A percentile compares a stretch with the other conserved stretches of the same genome.
Evolutionary conservation across 2,888 invertebrate genomes (phyloP).

Genomic region (Lepidochrysops patricia): DNA sequence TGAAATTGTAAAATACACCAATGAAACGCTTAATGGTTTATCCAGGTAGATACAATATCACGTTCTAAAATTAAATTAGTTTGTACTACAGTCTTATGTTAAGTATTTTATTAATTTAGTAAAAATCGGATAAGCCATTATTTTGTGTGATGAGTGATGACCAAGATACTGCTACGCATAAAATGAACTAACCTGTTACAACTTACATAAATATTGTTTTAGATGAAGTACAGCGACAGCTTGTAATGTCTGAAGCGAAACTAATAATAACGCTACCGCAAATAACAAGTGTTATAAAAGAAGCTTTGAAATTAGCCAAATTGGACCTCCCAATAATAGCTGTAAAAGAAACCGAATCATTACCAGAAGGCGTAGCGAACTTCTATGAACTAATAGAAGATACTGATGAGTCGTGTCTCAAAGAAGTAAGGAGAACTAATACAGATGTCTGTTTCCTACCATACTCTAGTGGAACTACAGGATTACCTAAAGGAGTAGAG

Average conservation of each 20-base stretch:
- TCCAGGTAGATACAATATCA: too few relatives aligned
- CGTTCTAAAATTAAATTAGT: too few relatives aligned
- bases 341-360: conserved; percentile 49
- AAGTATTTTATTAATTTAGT: too few relatives aligned
- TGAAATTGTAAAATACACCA: not conserved
- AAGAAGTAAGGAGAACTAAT: conserved; percentile 49
- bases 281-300: conserved; percentile 55
- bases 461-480: conserved; percentile 92
- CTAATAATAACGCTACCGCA: conserved; percentile 76
- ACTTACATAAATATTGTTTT: conserved; percentile 29
- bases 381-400: conserved; percentile 77
- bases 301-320: conserved; percentile 66
- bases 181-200: not conserved
- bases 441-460: conserved; percentile 82
- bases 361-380: conserved; percentile 66
- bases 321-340: conserved; percentile 72
- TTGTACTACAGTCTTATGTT: too few relatives aligned
- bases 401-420: conserved; percentile 70
- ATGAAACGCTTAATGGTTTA: too few relatives aligned
- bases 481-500: conserved; percentile 85
- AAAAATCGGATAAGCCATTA: too few relatives aligned
- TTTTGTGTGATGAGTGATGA: too few relatives aligned
- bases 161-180: too few relatives aligned
- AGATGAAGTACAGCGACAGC: conserved; percentile 84
- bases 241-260: conserved; percentile 76